A percentile compares a stretch with the other conserved stretches of the same genome.
phyloP scores from a whole-genome alignment of 1,140 invertebrate genomes.

The Drosophila nannoptera region DNA sequence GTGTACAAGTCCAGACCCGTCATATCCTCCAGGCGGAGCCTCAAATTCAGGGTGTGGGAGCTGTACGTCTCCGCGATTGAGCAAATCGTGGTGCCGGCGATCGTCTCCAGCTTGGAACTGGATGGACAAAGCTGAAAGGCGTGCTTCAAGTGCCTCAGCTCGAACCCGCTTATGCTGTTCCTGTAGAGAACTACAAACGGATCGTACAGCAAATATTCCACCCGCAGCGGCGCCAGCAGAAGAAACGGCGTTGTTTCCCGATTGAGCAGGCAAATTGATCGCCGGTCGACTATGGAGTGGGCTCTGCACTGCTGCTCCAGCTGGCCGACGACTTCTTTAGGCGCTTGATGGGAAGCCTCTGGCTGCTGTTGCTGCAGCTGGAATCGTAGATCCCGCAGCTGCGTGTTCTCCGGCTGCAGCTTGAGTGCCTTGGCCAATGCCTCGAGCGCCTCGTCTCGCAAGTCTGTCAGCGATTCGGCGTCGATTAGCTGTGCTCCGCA shows the following conservation, averaged over 20 bases:
- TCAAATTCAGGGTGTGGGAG: not conserved
- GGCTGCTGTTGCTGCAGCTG: conserved; percentile 15
- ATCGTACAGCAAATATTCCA: conserved; percentile 90
- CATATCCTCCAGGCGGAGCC: conserved; percentile 33
- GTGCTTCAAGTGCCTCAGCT: conserved; percentile 91
- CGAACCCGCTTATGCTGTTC: conserved; percentile 90
- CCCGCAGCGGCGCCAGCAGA: conserved; percentile 90
- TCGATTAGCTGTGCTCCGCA: not conserved
- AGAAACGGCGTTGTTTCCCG: conserved; percentile 86
- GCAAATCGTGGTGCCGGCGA: conserved; percentile 29
- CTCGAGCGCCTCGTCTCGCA: not conserved
- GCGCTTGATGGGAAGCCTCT: conserved; percentile 2
- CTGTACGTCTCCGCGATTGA: conserved; percentile 34
- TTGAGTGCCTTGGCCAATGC: conserved; percentile 9
- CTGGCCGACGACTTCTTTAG: not conserved
- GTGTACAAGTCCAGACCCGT: conserved; percentile 2
- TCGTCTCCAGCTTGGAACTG: not conserved
- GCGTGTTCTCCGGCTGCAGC: conserved; percentile 15
- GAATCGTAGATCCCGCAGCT: conserved; percentile 12
- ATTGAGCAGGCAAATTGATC: conserved; percentile 88
- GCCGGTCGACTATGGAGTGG: not conserved
- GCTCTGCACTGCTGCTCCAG: conserved; percentile 32
- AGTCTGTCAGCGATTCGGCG: conserved; percentile 11
- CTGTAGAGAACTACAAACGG: conserved; percentile 93
- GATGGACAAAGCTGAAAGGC: conserved; percentile 22